Base-by-base conservation (phyloP, 2,113 vertebrate species). In the Sapayoa aenigma region DNA sequence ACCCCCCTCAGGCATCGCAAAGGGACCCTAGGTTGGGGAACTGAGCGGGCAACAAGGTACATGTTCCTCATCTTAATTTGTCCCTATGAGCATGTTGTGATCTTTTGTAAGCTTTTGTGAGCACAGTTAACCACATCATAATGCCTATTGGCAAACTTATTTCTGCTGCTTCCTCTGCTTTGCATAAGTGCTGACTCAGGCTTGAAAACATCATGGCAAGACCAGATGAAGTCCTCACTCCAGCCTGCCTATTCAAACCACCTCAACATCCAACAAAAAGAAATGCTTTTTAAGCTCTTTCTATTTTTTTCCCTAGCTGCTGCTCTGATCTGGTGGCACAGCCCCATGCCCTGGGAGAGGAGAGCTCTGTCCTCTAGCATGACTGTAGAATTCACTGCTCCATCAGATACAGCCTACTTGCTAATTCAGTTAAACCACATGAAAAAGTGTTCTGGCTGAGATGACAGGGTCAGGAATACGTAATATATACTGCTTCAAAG, bases 201-300 rank as follows among this genome's bases (percentile, higher is more conserved):
- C 37, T 50, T 89, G 49, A 69, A 3, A 7, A 52, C 10, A 65
- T 11, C 1, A 1, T 9, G 46, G 15, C 37, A 52, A 73, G 31
- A 55, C 8, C 39, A 80, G 22, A 17, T 53, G 62, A 80, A 88
- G 63, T 15, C 21, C 9, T 73, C 33, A 71, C 11, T 14, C 15
- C 19, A 46, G 31, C 6, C 79, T 65, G 31, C 21, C 28, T 13
- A 15, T 62, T 88, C 58, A 56, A 22, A 56, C 12, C 16, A 68
- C 22, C 41, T 53, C 23, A 49, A 83, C 9, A 60, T 1, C 2
- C 24, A 72, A 63, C 53, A 71, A 41, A 22, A 60, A 42, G 49
- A 23, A 42, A 22, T 6, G 1, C 0, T 23, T 24, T 53, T 41
- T 3, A 44, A 76, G 13, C 5, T 46, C 1, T 46, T 71, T 69